Conservation (phyloP, 2,888 invertebrate genomes). For the Cephus sareptanus region DNA sequence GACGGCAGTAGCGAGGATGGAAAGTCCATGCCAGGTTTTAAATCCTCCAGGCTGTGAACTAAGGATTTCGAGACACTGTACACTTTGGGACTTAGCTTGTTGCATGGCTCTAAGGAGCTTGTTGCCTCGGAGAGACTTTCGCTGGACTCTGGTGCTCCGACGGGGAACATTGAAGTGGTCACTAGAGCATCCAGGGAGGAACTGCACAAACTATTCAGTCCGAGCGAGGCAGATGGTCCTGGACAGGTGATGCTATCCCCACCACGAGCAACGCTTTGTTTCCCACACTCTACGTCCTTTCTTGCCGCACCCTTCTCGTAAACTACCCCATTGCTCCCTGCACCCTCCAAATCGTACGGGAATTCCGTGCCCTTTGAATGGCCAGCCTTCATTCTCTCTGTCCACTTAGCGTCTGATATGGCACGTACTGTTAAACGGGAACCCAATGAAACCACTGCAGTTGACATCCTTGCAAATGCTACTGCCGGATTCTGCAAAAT, state of each 20-base stretch:
- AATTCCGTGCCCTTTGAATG: slow-evolving; percentile 26
- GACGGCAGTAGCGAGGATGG: slow-evolving; percentile 40
- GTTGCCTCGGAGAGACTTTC: neutral
- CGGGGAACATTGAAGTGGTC: slow-evolving; percentile 32
- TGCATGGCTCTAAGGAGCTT: slow-evolving; percentile 41
- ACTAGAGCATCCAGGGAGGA: slow-evolving; percentile 50
- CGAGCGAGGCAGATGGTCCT: slow-evolving; percentile 50
- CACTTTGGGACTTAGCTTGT: slow-evolving; percentile 76
- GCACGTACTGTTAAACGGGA: slow-evolving; percentile 74
- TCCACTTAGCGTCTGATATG: slow-evolving; percentile 71
- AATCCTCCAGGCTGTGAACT: slow-evolving; percentile 64
- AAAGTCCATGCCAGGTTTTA: slow-evolving; percentile 55
- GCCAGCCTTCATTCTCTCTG: slow-evolving; percentile 20
- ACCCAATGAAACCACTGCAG: slow-evolving; percentile 44
- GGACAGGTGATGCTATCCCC: slow-evolving; percentile 55
- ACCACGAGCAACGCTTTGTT: slow-evolving; percentile 38
- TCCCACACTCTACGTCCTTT: slow-evolving; percentile 26
- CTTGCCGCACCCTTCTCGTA: slow-evolving; percentile 25
- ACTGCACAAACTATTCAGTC: slow-evolving; percentile 39
- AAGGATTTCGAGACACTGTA: slow-evolving; percentile 68
- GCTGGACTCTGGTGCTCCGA: slow-evolving; percentile 43
- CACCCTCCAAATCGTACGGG: slow-evolving; percentile 18
- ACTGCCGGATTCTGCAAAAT: slow-evolving; percentile 38
- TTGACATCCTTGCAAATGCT: slow-evolving; percentile 34
- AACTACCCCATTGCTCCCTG: slow-evolving; percentile 24